Base-by-base conservation (phyloP, 1,140 invertebrate species). In the Drosophila arizonae region DNA sequence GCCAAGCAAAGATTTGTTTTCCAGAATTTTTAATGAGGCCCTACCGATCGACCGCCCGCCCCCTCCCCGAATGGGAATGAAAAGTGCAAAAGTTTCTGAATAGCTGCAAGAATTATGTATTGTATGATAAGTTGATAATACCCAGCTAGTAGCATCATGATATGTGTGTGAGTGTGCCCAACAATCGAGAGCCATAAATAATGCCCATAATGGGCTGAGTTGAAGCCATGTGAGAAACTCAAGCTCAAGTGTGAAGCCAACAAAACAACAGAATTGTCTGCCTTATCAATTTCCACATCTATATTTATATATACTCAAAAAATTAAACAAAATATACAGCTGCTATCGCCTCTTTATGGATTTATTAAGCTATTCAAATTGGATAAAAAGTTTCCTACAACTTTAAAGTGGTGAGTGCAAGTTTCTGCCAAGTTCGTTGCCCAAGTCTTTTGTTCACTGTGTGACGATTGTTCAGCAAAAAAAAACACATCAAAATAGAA, bases 361-460 rank as follows among this genome's bases (percentile, higher is more conserved):
- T 85, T 72, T 81, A 81, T 82, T 82, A 87, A 77, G 61, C 79
- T 67, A 77, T 79, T 87, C 63, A 86, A 86, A 87, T 87, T 87
- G 81, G 81, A 86, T 86, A 86, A 71, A 81, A 74, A 86, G 74
- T 81, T 86, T 76, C 76, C 79, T 80, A 76, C 76, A 61, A 72
- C 82, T 61, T 66, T 9, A 84, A 88, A 75, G 73, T 81, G 84
- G 84, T 87, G 81, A 87, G 84, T 88, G 84, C 84, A 87, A 84
- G 65, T 73, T 69, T 77, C 63, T 67, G 58, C 21, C 61, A 68
- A 68, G 72, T 84, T 79, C 66, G 84, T 79, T 82, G 76, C 70
- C 79, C 64, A 82, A 77, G 74, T 72, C 64, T 81, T 77, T 80
- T 71, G 79, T 28, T 36, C 65, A 39, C 17, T 17, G 1, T 17